Conservation (phyloP, 2,797 vertebrate genomes). For the Manis crassicaudata region DNA sequence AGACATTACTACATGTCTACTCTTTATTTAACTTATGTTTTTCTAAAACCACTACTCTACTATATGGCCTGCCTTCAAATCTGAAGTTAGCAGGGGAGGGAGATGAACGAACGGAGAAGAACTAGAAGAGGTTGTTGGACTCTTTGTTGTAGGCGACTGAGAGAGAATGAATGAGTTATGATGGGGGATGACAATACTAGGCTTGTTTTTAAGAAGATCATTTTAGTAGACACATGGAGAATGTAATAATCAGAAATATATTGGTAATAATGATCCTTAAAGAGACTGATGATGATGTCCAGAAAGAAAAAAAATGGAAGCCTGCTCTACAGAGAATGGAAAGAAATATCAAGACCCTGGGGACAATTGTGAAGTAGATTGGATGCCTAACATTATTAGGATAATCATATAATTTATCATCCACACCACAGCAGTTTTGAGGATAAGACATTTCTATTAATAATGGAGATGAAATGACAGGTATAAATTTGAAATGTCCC, state of each 20-base stretch:
- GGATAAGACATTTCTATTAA: background rate
- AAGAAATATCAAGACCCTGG: background rate
- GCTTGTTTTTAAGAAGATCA: conserved; percentile 8
- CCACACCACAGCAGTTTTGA: background rate
- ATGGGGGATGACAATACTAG: background rate
- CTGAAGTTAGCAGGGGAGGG: background rate
- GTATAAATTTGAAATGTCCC: background rate
- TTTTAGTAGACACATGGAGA: background rate
- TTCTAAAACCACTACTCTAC: background rate
- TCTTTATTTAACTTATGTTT: background rate
- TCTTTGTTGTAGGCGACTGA: background rate
- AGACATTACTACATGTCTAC: background rate
- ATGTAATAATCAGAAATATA: background rate
- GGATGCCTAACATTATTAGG: background rate
- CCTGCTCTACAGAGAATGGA: background rate
- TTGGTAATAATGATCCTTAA: background rate
- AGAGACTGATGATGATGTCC: background rate
- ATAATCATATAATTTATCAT: background rate
- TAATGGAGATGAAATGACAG: background rate
- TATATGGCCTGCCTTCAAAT: background rate
- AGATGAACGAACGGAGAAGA: background rate
- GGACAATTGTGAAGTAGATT: background rate
- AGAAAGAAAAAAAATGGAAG: background rate
- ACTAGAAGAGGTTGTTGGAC: background rate
- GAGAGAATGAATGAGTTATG: background rate